Evolutionary conservation across 2,113 vertebrate genomes (phyloP).

Genomic region (Siniperca chuatsi): DNA sequence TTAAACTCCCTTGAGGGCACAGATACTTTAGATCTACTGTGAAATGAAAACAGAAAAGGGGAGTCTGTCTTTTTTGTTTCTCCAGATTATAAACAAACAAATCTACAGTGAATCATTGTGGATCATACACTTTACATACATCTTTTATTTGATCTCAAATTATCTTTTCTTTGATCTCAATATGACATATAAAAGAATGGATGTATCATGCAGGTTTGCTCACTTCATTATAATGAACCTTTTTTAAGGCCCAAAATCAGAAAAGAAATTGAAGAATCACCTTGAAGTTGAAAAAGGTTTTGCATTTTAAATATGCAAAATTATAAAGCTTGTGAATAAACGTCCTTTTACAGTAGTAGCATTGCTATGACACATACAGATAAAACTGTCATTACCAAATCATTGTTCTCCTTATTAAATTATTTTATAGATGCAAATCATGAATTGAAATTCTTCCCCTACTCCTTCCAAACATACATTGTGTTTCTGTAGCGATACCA

Average conservation of each 20-base stretch:
- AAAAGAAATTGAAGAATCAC: constrained; percentile 7
- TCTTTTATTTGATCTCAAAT: constrained; percentile 60
- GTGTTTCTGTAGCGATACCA: neutral
- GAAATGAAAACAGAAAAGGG: neutral
- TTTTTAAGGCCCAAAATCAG: constrained; percentile 17
- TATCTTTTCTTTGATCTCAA: constrained; percentile 61
- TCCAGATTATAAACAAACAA: constrained; percentile 30
- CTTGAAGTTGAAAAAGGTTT: constrained; percentile 20
- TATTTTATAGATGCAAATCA: neutral
- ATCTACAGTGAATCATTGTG: constrained; percentile 29
- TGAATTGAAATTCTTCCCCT: too few species aligned
- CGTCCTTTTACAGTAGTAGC: neutral
- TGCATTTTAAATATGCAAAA: neutral
- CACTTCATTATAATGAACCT: constrained; percentile 44
- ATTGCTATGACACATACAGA: neutral
- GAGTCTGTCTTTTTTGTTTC: neutral
- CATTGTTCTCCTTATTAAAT: neutral
- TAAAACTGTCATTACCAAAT: neutral
- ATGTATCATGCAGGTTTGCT: constrained; percentile 38
- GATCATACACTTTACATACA: constrained; percentile 48
- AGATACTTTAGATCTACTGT: neutral
- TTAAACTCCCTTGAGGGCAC: neutral
- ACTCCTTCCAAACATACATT: neutral
- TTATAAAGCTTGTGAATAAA: neutral
- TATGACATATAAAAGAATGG: constrained; percentile 20